phyloP scores from a whole-genome alignment of 2,888 invertebrate species.

The Tachina lurida region DNA sequence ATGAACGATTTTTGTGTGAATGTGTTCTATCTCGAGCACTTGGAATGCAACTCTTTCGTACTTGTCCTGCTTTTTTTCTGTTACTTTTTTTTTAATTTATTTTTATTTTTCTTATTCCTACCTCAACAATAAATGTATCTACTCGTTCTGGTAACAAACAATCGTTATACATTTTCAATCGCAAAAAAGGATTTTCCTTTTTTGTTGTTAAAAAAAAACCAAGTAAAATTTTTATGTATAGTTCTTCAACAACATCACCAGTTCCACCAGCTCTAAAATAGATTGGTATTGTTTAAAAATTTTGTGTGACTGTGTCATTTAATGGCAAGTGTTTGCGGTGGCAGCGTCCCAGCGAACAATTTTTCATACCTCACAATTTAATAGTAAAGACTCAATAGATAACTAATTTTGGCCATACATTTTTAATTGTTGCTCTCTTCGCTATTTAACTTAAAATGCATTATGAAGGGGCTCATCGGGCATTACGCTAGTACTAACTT shows the following conservation, averaged over 20 bases:
- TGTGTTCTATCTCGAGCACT: constrained; percentile 32
- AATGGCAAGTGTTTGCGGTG: constrained; percentile 15
- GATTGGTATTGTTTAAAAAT: constrained; percentile 55
- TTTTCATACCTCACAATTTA: background rate
- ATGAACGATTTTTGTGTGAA: constrained; percentile 32
- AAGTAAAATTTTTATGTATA: constrained; percentile 5
- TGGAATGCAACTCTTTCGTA: constrained; percentile 29
- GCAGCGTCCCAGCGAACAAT: constrained; percentile 3
- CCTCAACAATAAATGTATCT: constrained; percentile 23
- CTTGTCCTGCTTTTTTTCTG: constrained; percentile 32
- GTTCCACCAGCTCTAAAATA: constrained; percentile 32
- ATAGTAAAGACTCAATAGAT: too few species aligned
- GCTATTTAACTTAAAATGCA: too few species aligned
- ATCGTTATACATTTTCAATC: constrained; percentile 52
- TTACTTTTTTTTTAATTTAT: background rate
- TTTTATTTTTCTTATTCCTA: constrained; percentile 7
- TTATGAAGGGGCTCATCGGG: too few species aligned
- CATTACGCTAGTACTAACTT: too few species aligned
- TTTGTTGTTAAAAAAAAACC: constrained; percentile 7
- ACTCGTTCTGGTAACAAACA: constrained; percentile 14
- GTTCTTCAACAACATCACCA: background rate
- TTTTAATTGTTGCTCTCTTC: too few species aligned
- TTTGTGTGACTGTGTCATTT: constrained; percentile 40
- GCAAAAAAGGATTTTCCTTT: constrained; percentile 28
- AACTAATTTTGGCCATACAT: too few species aligned